Percentiles rank a stretch among this genome's conserved stretches.
These are phyloP conservation scores for Drosophila fungiperda DNA, from an alignment of 2,888 invertebrate species.

Conservation along the genomic window DNA sequence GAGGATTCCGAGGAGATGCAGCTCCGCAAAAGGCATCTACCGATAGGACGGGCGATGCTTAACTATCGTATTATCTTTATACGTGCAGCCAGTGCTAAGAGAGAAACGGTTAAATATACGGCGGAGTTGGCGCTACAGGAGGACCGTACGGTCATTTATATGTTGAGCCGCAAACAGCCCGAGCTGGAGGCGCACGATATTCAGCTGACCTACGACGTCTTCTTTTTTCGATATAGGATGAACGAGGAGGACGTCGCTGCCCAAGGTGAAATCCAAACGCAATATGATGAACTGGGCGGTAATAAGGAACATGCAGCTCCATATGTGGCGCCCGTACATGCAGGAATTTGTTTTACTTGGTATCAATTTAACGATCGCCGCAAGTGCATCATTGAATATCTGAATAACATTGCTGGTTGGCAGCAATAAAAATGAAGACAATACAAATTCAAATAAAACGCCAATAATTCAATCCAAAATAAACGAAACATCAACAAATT, in stretches of 20 bases:
- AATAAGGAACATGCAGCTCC: conserved; percentile 80
- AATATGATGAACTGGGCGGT: conserved; percentile 83
- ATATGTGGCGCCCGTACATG: conserved; percentile 78
- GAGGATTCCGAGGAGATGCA: conserved; percentile 78
- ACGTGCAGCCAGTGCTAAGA: conserved; percentile 78
- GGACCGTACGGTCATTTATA: conserved; percentile 85
- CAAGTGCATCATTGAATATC: conserved; percentile 40
- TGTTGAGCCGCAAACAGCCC: conserved; percentile 82
- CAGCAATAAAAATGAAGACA: conserved; percentile 37
- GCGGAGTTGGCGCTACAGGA: conserved; percentile 83
- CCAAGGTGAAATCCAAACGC: conserved; percentile 83
- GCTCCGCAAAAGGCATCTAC: conserved; percentile 69
- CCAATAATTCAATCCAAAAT: conserved; percentile 34
- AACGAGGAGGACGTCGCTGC: conserved; percentile 83
- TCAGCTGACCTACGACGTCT: conserved; percentile 83
- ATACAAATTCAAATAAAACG: conserved; percentile 38
- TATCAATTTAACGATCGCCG: conserved; percentile 45
- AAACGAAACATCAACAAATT: conserved; percentile 19
- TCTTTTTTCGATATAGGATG: conserved; percentile 84
- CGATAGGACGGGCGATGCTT: conserved; percentile 81
- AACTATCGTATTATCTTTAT: conserved; percentile 85
- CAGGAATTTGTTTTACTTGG: conserved; percentile 35
- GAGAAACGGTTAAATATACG: conserved; percentile 68
- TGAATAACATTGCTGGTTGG: conserved; percentile 46
- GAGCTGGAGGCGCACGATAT: conserved; percentile 79